Evolutionary conservation across 2,888 invertebrate genomes (phyloP), one percentile per base, ranked within the genome.

Genomic region (Dexiosoma caninum): DNA sequence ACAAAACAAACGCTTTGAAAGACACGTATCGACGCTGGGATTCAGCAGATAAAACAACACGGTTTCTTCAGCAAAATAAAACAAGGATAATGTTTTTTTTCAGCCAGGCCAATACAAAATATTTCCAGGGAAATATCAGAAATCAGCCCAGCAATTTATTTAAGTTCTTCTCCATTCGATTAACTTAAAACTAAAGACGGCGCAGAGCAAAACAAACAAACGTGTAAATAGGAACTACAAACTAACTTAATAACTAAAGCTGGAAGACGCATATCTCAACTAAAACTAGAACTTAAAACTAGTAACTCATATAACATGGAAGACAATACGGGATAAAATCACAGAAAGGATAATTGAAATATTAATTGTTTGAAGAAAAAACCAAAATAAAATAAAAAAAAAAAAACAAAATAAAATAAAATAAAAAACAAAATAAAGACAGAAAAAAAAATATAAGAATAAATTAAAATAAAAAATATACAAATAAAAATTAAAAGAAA

Each of bases 181-280:
- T n/a, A 42, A 42, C 14, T 46, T 53, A 81, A 27, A 27, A 27
- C 27, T 27, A 27, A 27, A 27, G 3, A 5, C 27, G 27, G 6
- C 3, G 27, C 3, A 6, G 27, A 81, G 81, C 81, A 81, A 77
- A 81, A 77, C 81, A 81, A 81, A 78, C 77, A 69, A 77, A 77
- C 81, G 62, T 62, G 49, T 62, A 57, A 40, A 69, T 64, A 51
- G 60, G 16, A 30, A 30, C n/a, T 69, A 49, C 0, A 42, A 23
- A 40, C 9, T 14, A 42, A 74, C 57, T 66, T 37, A 69, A 51
- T n/a, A 46, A 12, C 40, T 75, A 59, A 7, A 55, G 59, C 10
- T 64, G 44, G 57, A 69, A 69, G 66, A 53, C 51, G 16, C 42
- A 10, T 12, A 9, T 21, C 8, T 6, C 6, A 37, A 37, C 7